Conservation (phyloP, 1,140 invertebrate genomes). For the Solen grandis region DNA sequence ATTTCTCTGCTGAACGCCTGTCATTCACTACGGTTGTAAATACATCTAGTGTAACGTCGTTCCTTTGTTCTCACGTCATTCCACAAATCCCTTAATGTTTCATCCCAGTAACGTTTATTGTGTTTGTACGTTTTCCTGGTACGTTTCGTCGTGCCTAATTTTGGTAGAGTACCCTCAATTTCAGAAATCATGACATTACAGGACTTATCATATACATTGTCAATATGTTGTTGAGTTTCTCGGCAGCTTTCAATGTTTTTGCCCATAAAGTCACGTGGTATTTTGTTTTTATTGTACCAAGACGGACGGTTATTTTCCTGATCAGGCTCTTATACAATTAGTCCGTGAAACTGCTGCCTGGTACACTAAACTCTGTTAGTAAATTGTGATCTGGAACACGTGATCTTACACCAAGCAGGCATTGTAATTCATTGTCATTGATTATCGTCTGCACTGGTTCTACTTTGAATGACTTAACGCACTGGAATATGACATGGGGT, state of each 20-base stretch:
- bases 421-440: neutral
- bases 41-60: constrained; percentile 22
- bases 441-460: neutral
- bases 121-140: neutral
- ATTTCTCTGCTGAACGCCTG: neutral
- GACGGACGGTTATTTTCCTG: neutral
- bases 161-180: constrained; percentile 31
- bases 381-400: constrained; percentile 38
- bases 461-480: constrained; percentile 1
- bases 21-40: neutral
- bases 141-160: neutral
- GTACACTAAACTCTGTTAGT: neutral
- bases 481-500: constrained; percentile 1
- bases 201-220: constrained; percentile 40
- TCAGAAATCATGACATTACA: constrained; percentile 23
- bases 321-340: neutral
- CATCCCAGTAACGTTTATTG: constrained; percentile 55
- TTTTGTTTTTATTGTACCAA: constrained; percentile 4
- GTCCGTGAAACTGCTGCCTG: neutral
- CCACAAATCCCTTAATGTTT: constrained; percentile 37
- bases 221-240: constrained; percentile 46
- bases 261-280: constrained; percentile 10
- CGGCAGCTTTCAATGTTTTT: constrained; percentile 3
- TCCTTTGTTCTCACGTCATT: constrained; percentile 13
- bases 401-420: neutral